Evolutionary conservation across 2,888 invertebrate species (phyloP), one percentile per base, ranked within the genome.

Genomic region (Conops quadrifasciatus): DNA sequence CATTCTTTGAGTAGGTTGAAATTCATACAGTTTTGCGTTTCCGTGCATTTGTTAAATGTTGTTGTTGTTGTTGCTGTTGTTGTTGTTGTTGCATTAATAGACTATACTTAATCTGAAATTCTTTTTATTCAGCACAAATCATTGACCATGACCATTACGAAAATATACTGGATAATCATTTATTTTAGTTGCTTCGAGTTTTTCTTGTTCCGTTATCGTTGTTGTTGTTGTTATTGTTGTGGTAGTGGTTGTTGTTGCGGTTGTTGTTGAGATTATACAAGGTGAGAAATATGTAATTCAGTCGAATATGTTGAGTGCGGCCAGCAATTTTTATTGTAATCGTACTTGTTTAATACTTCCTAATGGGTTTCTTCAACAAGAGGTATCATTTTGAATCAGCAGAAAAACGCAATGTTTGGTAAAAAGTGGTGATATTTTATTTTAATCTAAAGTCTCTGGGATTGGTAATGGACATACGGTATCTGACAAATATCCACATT

Each of bases 101-200:
- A 19, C 26, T 19, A 11, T 36, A 51, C 53, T 67, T 56, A 21
- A 65, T 65, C 21, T 24, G n/a, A 36, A 53, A 53, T 66, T 36
- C 56, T 16, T 66, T 5, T 56, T 56, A 28, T 30, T 0, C 64
- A 56, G 21, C 24, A 49, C 56, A 56, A 56, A 36, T 67, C 67
- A 56, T 24, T 45, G 58, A 67, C 67, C 58, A 58, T 43, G 67
- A 56, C 58, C 58, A 67, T 43, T 24, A 65, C 16, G 60, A 15
- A 19, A 30, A 60, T 28, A 28, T n/a, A 11, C 30, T 19, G 60
- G n/a, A 19, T 60, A 19, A 28, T n/a, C 30, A 60, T 60, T 60
- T 28, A 30, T 60, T 60, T 19, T 30, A 30, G 9, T 47, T 9
- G 47, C 21, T 24, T 24, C 26, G 13, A 21, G 15, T 24, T 64